Evolutionary conservation across 2,797 vertebrate genomes (phyloP).

Genomic region (Pipistrellus pygmaeus): DNA sequence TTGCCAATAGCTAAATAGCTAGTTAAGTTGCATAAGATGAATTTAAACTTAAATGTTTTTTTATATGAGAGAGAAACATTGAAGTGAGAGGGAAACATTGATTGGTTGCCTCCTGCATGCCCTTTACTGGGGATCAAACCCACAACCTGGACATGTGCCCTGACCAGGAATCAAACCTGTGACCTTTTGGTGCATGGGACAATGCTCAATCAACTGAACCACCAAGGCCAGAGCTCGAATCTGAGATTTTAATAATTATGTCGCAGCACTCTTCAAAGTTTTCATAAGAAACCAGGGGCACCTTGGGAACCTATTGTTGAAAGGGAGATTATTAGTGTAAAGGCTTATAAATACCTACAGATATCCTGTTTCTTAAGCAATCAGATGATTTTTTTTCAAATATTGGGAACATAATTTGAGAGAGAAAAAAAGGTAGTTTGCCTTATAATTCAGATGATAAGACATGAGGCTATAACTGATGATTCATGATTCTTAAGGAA

Average conservation of each 20-base stretch:
- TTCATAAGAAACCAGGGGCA: neutral
- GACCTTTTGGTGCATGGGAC: no score
- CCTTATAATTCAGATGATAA: neutral
- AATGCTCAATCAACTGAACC: no score
- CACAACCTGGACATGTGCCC: no score
- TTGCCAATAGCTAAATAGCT: neutral
- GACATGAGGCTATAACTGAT: neutral
- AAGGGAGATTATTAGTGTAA: slow-evolving; percentile 22
- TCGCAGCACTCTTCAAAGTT: neutral
- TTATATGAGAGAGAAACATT: no score
- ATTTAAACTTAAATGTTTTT: slow-evolving; percentile 53
- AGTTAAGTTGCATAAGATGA: neutral
- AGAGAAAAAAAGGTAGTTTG: slow-evolving; percentile 43
- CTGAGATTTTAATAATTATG: neutral
- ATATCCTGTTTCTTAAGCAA: neutral
- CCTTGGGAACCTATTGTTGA: neutral
- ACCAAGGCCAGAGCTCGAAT: neutral
- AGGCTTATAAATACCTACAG: neutral
- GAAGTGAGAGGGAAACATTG: no score
- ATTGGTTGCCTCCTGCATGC: no score
- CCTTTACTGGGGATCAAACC: no score
- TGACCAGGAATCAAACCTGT: no score
- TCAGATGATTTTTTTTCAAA: neutral
- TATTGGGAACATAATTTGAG: slow-evolving; percentile 21
- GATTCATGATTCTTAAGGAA: neutral